These are phyloP conservation scores for Stomatorhinus walkeri DNA, from an alignment of 2,797 vertebrate genomes.

Conservation along the genomic window DNA sequence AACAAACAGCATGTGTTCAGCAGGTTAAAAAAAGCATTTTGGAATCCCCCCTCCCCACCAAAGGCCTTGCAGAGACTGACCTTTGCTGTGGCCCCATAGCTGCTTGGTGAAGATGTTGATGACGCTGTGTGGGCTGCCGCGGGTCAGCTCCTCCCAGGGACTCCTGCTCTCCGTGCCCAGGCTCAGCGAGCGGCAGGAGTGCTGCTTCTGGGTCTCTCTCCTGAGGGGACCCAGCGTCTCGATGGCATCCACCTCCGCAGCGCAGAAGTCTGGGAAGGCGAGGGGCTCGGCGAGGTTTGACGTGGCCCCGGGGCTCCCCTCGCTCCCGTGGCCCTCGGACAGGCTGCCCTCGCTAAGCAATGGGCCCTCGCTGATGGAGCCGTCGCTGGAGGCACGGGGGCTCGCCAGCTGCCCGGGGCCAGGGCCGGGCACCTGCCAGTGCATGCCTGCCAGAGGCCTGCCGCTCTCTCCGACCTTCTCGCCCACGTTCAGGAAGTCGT, in stretches of 20 bases:
- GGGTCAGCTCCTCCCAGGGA: conserved; percentile 83
- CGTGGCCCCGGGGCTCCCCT: conserved; percentile 30
- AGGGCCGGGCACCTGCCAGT: conserved; percentile 1
- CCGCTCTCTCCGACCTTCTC: conserved; percentile 33
- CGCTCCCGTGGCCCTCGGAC: conserved; percentile 70
- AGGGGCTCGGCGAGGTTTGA: conserved; percentile 49
- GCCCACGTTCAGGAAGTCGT: conserved; percentile 51
- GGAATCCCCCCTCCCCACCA: background rate
- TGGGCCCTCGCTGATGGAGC: conserved; percentile 85
- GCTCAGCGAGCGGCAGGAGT: conserved; percentile 50
- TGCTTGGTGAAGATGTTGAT: conserved; percentile 92
- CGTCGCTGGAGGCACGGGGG: conserved; percentile 60
- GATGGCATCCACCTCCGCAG: conserved; percentile 52
- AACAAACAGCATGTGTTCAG: background rate
- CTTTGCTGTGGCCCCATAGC: conserved; percentile 68
- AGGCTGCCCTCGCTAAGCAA: conserved; percentile 79
- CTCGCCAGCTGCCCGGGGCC: background rate
- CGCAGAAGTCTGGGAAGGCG: conserved; percentile 59
- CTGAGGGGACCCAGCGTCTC: conserved; percentile 75
- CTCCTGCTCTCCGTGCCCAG: conserved; percentile 47
- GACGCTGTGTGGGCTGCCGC: conserved; percentile 87
- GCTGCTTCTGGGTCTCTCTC: conserved; percentile 74
- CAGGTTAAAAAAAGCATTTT: background rate
- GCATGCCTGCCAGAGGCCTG: conserved; percentile 14
- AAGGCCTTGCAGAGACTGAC: conserved; percentile 49